Conservation (phyloP, 2,888 invertebrate genomes). For the Dinocampus coccinellae region DNA sequence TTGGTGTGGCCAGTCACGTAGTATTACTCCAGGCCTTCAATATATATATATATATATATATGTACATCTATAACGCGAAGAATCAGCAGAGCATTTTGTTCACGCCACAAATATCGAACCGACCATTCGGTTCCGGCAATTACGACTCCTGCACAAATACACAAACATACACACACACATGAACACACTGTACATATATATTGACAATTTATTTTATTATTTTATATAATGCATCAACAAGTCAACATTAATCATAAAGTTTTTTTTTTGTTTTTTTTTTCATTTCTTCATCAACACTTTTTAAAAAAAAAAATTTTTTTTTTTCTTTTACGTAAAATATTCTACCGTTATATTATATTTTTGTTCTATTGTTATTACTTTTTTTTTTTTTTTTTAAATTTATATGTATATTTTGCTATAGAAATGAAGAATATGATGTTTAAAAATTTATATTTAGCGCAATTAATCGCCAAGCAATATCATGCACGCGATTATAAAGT, state of each 20-base stretch:
- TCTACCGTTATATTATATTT: too few species aligned
- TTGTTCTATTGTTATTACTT: too few species aligned
- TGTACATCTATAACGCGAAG: not conserved
- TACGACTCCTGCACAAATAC: not conserved
- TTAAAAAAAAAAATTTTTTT: too few species aligned
- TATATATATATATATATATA: not conserved
- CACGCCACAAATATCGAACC: constrained; percentile 2
- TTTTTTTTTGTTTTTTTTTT: too few species aligned
- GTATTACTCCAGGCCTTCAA: not conserved
- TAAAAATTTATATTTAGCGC: not conserved
- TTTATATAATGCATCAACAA: not conserved
- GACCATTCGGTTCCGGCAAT: not conserved
- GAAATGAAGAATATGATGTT: not conserved
- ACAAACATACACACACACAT: too few species aligned
- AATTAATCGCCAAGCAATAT: not conserved
- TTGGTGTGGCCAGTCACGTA: constrained; percentile 27
- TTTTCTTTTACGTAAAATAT: too few species aligned
- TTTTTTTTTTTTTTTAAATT: too few species aligned
- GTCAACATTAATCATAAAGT: not conserved
- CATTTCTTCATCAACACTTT: too few species aligned
- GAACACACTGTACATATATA: not conserved
- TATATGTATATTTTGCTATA: not conserved
- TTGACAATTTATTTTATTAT: not conserved
- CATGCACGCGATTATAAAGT: not conserved
- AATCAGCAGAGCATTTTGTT: constrained; percentile 2